Base-by-base conservation (phyloP, 2,888 invertebrate species). In the Calephelis perditalis region DNA sequence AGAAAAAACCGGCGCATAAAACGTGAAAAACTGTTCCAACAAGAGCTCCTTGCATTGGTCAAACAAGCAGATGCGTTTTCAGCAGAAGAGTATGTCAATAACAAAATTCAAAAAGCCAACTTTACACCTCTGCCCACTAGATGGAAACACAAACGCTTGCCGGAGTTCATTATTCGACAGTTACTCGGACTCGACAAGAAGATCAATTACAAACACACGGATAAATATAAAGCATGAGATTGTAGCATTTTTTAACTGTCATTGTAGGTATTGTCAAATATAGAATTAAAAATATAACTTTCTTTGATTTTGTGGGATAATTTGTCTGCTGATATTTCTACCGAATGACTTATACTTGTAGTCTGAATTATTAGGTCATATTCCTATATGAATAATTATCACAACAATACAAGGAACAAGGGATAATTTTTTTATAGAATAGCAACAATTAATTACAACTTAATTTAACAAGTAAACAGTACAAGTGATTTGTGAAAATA, bases 1-100 rank as follows among this genome's bases (percentile, higher is more conserved):
- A 92, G 93, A 61, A 94, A 94, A 72, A 93, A 92, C 26, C 92
- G 96, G 59, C 94, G 95, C 73, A 85, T 94, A 74, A 91, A 91
- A 56, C 96, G 94, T 76, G 97, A 97, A 75, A 97, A 95, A 73
- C 85, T 81, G 6, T 97, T 96, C 82, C 95, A 96, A 72, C 94
- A 93, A 0, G 91, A 91, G 59, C 86, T 97, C 0, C 83, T 96
- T 61, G 86, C 91, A 0, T 92, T 95, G 77, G 92, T 96, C 10
- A 94, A 94, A 77, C 86, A 92, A 55, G 96, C 96, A 0, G 93
- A 96, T 66, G 90, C 92, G 59, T 97, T 97, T 81, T 93, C 95
- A 63, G 95, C 97, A 0, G 94, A 94, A 67, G 77, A 92, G 58
- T 95, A 95, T 76, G 96, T 97, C 0, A 79, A 88, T 0, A 91